Conservation (phyloP, 23 tunicate species). For the Botrylloides violaceus region DNA sequence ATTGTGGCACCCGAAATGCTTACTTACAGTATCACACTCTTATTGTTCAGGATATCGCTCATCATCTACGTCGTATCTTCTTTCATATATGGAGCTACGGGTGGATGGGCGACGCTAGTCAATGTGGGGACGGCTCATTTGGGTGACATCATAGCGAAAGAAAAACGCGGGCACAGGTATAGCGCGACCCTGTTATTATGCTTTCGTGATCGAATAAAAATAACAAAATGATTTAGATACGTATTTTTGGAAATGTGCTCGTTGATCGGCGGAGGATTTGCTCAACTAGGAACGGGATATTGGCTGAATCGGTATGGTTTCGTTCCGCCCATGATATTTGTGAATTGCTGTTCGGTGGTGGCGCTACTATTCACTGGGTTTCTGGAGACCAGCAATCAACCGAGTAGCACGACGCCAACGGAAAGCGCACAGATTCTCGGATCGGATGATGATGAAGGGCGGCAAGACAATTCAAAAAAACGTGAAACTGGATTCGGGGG, state of each 20-base stretch:
- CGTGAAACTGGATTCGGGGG: neutral
- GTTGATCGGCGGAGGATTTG: constrained; percentile 7
- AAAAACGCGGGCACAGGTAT: neutral
- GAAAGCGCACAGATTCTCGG: neutral
- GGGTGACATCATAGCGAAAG: neutral
- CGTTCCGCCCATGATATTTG: neutral
- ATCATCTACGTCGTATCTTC: neutral
- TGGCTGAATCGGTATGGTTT: neutral
- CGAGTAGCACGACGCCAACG: no score
- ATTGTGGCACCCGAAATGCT: no score
- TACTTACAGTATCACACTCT: no score
- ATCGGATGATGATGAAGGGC: neutral
- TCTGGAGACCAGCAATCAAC: neutral
- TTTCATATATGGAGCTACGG: neutral
- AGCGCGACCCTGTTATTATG: no score
- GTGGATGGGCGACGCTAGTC: neutral
- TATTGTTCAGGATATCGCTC: neutral
- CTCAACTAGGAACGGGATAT: constrained; percentile 10
- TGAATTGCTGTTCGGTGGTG: neutral
- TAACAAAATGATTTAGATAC: constrained; percentile 5
- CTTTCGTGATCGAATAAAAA: no score
- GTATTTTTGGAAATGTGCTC: neutral
- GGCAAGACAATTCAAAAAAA: neutral
- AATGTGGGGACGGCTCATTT: neutral
- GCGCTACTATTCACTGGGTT: neutral